phyloP scores from a whole-genome alignment of 2,113 vertebrate species.

The Protomyctophum bolini region DNA sequence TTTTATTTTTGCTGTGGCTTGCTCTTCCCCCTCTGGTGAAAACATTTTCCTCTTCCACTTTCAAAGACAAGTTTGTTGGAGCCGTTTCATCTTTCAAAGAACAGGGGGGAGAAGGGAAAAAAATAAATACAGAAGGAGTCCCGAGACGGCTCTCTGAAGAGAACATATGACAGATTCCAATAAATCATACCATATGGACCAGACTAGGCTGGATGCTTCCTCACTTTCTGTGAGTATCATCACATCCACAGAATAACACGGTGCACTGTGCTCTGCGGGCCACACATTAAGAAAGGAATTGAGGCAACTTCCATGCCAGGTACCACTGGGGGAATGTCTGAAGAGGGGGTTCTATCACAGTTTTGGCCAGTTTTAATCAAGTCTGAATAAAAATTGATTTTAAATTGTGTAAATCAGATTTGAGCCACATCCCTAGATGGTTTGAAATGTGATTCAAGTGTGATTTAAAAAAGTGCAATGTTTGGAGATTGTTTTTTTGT shows the following conservation, averaged over 20 bases:
- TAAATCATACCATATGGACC: conserved; percentile 10
- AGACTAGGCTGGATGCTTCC: conserved; percentile 7
- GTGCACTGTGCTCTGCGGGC: too few relatives aligned
- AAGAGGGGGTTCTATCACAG: too few relatives aligned
- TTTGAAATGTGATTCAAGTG: too few relatives aligned
- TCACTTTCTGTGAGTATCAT: conserved; percentile 34
- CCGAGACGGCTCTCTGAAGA: conserved; percentile 24
- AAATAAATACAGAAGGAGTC: background rate
- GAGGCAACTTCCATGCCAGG: too few relatives aligned
- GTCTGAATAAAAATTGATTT: too few relatives aligned
- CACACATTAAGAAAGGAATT: too few relatives aligned
- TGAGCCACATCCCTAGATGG: too few relatives aligned
- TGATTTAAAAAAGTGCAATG: too few relatives aligned
- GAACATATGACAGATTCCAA: conserved; percentile 13
- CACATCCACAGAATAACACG: conserved; percentile 10
- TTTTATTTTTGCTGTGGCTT: conserved; percentile 65
- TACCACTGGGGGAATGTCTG: too few relatives aligned
- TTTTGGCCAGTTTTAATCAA: too few relatives aligned
- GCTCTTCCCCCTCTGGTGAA: conserved; percentile 55
- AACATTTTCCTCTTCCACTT: conserved; percentile 57
- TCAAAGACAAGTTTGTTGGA: conserved; percentile 47
- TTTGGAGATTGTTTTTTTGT: too few relatives aligned
- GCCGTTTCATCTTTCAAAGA: conserved; percentile 26
- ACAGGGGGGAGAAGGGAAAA: background rate
- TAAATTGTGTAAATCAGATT: too few relatives aligned